Evolutionary conservation across 2,797 vertebrate species (phyloP), one percentile per base, ranked within the genome.

Genomic region (Microctenopoma stevenorrisi): DNA sequence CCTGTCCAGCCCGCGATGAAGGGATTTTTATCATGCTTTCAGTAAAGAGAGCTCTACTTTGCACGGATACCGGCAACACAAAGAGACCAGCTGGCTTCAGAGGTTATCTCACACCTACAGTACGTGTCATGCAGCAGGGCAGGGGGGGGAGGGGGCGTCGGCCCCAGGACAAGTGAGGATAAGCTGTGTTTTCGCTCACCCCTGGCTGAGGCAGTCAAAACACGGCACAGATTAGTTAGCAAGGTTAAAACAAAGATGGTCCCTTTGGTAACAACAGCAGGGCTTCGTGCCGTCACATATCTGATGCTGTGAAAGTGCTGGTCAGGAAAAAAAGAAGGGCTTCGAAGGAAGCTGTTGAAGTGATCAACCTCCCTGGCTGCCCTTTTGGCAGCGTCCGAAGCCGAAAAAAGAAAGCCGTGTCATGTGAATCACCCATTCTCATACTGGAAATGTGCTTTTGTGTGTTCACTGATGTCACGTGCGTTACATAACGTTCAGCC

Each of bases 21-120:
- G 57, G 77, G 73, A 77, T 69, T 86, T 83, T 78, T 76, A 84
- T 78, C 74, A 76, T 67, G 56, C 76, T 72, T 81, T 58, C 14
- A 50, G 47, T 71, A 40, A 73, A 86, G 8, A 1, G 15, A 75
- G 59, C 64, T 80, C 48, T 33, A 46, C 50, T 68, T 59, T 70
- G 56, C 51, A 53, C 71, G 64, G 67, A 76, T 77, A 71, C 55
- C 54, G 9, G 52, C 69, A 64, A 82, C 64, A 72, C 64, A 79
- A 71, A 85, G 54, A 65, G 53, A 49, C 25, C 77, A 78, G 79
- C 78, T 67, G 79, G 58, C 60, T 62, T 60, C 50, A 33, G 66
- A 60, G 68, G 65, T 67, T 68, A 79, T 72, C 68, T 72, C 70
- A 70, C 62, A 79, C 33, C 54, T 66, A 38, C 11, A 33, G 28